Evolutionary conservation across 2,888 invertebrate species (phyloP).

Genomic region (Pinctada fucata): DNA sequence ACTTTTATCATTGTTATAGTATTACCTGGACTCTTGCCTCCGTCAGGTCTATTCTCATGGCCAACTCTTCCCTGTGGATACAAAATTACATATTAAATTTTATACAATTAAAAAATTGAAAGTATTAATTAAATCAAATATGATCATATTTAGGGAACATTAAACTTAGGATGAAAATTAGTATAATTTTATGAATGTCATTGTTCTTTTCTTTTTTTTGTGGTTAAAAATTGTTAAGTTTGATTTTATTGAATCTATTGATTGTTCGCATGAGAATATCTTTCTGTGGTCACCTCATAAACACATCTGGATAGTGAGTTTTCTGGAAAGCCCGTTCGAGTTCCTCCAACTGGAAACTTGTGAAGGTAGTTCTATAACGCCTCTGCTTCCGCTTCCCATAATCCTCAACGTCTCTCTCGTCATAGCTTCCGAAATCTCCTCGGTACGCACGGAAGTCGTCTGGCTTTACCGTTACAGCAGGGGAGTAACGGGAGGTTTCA

Average conservation of each 20-base stretch:
- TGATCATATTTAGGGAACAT: too few species aligned
- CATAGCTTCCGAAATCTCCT: constrained; percentile 6
- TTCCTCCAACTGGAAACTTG: constrained; percentile 74
- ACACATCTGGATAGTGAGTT: constrained; percentile 76
- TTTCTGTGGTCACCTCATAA: too few species aligned
- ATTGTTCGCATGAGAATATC: too few species aligned
- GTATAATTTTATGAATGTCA: too few species aligned
- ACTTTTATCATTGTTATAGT: neutral
- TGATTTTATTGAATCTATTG: too few species aligned
- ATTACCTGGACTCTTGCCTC: constrained; percentile 74
- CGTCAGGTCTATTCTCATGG: constrained; percentile 72
- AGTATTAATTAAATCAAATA: too few species aligned
- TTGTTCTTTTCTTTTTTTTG: too few species aligned
- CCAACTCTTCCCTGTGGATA: constrained; percentile 69
- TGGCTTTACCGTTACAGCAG: neutral
- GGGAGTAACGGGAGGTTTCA: too few species aligned
- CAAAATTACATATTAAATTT: too few species aligned
- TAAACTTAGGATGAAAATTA: too few species aligned
- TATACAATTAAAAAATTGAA: too few species aligned
- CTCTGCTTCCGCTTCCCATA: constrained; percentile 73
- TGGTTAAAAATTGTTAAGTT: too few species aligned
- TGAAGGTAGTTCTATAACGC: constrained; percentile 74
- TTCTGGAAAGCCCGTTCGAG: constrained; percentile 75
- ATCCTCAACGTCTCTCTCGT: constrained; percentile 59
- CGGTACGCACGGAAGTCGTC: neutral